phyloP scores from a whole-genome alignment of 2,113 vertebrate species.

The Dasyornis broadbenti region DNA sequence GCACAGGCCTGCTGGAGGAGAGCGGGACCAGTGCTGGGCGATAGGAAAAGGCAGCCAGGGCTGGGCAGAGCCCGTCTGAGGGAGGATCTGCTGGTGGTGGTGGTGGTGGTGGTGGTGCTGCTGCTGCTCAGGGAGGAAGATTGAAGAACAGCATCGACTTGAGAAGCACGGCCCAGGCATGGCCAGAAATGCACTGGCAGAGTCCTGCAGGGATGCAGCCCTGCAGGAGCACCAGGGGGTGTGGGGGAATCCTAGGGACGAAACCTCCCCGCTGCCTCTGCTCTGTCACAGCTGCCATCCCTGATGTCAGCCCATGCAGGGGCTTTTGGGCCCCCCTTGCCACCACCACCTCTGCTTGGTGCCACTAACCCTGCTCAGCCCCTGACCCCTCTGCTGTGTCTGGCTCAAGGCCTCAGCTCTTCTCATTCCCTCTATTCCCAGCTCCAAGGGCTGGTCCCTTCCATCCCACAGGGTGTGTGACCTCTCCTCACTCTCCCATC shows the following conservation, averaged over 20 bases:
- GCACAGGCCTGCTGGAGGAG: neutral
- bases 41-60: neutral
- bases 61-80: neutral
- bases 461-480: neutral
- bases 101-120: neutral
- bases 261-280: neutral
- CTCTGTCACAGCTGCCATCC: neutral
- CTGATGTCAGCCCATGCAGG: neutral
- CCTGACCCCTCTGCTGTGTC: neutral
- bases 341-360: neutral
- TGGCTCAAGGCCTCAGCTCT: neutral
- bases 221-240: neutral
- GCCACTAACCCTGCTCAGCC: neutral
- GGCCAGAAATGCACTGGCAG: neutral
- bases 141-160: neutral
- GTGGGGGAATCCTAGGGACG: neutral
- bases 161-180: neutral
- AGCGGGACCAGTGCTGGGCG: neutral
- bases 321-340: neutral
- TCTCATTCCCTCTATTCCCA: neutral
- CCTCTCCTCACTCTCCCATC: neutral
- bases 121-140: neutral
- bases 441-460: neutral
- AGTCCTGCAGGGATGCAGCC: neutral
- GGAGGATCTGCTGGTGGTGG: neutral